Evolutionary conservation across 2,888 invertebrate species (phyloP).

Genomic region (Ectemnius cavifrons): DNA sequence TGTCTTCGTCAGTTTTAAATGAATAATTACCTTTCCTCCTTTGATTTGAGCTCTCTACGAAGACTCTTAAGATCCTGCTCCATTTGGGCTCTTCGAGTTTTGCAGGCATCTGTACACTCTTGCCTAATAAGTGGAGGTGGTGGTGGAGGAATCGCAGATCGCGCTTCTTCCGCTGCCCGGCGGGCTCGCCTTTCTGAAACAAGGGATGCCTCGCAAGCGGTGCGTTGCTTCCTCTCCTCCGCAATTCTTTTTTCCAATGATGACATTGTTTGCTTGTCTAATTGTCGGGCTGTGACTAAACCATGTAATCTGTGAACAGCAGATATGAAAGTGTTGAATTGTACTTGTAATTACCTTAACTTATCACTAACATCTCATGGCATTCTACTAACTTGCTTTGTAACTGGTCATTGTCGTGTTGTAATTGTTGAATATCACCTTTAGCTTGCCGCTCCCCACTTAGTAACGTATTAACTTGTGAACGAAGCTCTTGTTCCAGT

Average conservation of each 20-base stretch:
- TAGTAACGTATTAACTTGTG: slow-evolving; percentile 83
- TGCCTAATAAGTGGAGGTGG: slow-evolving; percentile 76
- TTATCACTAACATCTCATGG: no score
- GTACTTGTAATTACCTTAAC: no score
- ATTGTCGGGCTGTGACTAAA: slow-evolving; percentile 84
- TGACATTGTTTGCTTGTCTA: slow-evolving; percentile 88
- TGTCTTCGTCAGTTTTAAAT: not conserved
- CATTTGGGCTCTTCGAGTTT: slow-evolving; percentile 83
- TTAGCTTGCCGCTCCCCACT: slow-evolving; percentile 84
- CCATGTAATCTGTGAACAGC: slow-evolving; percentile 84
- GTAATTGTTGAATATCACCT: slow-evolving; percentile 87
- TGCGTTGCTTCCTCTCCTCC: slow-evolving; percentile 90
- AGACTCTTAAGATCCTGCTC: slow-evolving; percentile 85
- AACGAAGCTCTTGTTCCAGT: slow-evolving; percentile 85
- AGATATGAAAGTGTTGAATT: not conserved
- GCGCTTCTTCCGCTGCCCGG: slow-evolving; percentile 80
- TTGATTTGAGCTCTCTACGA: slow-evolving; percentile 82
- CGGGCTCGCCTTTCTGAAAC: slow-evolving; percentile 86
- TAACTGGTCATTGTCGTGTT: slow-evolving; percentile 92
- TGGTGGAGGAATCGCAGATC: slow-evolving; percentile 72
- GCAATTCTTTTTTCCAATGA: slow-evolving; percentile 89
- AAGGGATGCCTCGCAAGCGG: slow-evolving; percentile 86
- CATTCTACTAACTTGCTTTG: slow-evolving; percentile 85
- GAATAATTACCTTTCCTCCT: slow-evolving; percentile 82
- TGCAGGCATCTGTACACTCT: slow-evolving; percentile 85